Percentiles rank a stretch among this genome's conserved stretches.
Conservation (phyloP, 2,113 vertebrate species). For the Bos indicus region DNA sequence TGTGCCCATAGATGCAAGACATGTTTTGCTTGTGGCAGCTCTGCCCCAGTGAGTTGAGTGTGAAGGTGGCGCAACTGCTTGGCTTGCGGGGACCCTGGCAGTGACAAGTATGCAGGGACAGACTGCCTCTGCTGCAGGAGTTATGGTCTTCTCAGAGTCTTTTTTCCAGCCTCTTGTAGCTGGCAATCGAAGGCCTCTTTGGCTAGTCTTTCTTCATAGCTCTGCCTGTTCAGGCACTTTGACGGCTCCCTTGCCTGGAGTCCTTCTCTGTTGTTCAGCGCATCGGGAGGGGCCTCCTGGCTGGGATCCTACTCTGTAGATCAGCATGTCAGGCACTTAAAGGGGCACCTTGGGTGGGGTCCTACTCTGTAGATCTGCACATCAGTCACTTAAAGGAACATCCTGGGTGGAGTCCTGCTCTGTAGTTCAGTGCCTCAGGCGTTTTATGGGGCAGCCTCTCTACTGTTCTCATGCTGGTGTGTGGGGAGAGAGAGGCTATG, state of each 20-base stretch:
- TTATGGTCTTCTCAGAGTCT: neutral
- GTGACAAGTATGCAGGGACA: neutral
- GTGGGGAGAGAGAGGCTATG: neutral
- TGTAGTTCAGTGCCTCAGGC: neutral
- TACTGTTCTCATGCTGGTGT: neutral
- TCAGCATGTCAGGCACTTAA: neutral
- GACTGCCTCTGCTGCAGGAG: rapidly evolving
- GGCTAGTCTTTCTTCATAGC: neutral
- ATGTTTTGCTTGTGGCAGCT: neutral
- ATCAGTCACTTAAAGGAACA: neutral
- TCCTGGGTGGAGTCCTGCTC: neutral
- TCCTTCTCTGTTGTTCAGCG: neutral
- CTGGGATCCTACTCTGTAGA: neutral
- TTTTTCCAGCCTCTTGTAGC: neutral
- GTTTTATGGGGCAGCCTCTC: neutral
- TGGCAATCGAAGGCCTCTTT: neutral
- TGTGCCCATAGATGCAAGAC: neutral
- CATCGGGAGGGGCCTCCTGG: neutral
- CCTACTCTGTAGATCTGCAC: neutral
- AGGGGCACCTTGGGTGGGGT: neutral
- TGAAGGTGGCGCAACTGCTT: neutral
- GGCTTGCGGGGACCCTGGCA: neutral
- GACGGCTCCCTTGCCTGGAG: neutral
- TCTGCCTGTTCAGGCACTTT: neutral
- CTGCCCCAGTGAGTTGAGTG: neutral